phyloP scores from a whole-genome alignment of 2,888 invertebrate genomes.

The Gastracanthus pulcherrimus region DNA sequence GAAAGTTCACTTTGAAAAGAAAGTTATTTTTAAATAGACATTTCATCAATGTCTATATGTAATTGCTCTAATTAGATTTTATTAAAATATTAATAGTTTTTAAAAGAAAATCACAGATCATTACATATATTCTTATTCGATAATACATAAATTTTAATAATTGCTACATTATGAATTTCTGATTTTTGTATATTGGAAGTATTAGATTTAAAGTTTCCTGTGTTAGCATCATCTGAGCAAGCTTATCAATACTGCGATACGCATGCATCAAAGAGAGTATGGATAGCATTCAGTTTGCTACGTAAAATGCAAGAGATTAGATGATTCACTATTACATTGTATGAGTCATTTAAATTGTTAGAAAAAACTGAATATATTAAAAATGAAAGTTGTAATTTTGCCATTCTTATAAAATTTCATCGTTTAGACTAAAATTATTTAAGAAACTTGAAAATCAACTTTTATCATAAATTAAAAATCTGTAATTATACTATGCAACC shows the following conservation, averaged over 20 bases:
- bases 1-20: background rate
- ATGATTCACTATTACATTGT: slow-evolving; percentile 1
- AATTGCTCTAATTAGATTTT: slow-evolving; percentile 25
- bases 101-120: background rate
- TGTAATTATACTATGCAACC: too few relatives aligned
- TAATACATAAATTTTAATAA: background rate
- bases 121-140: background rate
- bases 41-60: slow-evolving; percentile 20
- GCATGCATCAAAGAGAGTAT: background rate
- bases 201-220: slow-evolving; percentile 10
- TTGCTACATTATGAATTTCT: background rate
- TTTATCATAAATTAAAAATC: too few relatives aligned
- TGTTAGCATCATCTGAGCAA: background rate
- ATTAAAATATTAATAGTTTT: background rate
- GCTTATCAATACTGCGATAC: slow-evolving; percentile 1
- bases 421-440: too few relatives aligned
- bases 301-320: background rate
- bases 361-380: background rate
- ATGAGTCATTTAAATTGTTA: background rate
- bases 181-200: background rate
- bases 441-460: too few relatives aligned
- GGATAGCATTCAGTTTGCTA: background rate
- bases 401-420: too few relatives aligned
- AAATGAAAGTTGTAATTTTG: background rate
- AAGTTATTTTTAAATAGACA: slow-evolving; percentile 10